Evolutionary conservation across 2,113 vertebrate genomes (phyloP), one percentile per base, ranked within the genome.

Genomic region (Prunella himalayana): DNA sequence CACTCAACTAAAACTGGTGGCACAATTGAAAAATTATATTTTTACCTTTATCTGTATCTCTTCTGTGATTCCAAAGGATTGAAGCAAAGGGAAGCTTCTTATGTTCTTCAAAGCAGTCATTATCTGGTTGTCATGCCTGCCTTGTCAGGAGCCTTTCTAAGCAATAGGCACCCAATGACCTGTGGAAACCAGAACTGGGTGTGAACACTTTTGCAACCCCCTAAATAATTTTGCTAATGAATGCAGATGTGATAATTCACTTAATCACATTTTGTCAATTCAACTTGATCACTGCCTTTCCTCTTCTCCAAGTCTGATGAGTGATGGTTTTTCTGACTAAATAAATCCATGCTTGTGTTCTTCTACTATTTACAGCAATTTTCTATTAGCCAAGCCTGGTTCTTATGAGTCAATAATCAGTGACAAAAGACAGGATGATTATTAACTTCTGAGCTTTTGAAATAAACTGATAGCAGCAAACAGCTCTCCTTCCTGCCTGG

Each of bases 41-140:
- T 85, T 93, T 92, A 92, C 88, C 90, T 92, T 90, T 80, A 63
- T 39, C 37, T 93, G 41, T 69, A n/a, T 56, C n/a, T 82, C 59
- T 93, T 72, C 59, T 66, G 13, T 33, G 27, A 86, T 72, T 90
- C 33, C 73, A 81, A 91, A 83, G 25, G 47, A 63, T 16, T 73
- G 80, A 88, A 65, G 30, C 15, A 82, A 82, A 88, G 33, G 21
- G 16, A 81, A 86, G 70, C 30, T 63, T 87, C 54, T n/a, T 37
- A 49, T 6, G 37, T 61, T 94, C 53, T 76, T 86, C 59, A 77
- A 90, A 91, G 42, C 39, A 69, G 50, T 42, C 82, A 73, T 77
- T 83, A 83, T 30, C 31, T 69, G 31, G 19, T n/a, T 53, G 18
- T 53, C 63, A 45, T 65, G 21, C 42, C 66, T 92, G 54, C 59